Percentiles rank a stretch among this genome's conserved stretches.
These are phyloP conservation scores for Scolopax bukidnonensis DNA, from an alignment of 2,797 vertebrate genomes.

Conservation along the genomic window DNA sequence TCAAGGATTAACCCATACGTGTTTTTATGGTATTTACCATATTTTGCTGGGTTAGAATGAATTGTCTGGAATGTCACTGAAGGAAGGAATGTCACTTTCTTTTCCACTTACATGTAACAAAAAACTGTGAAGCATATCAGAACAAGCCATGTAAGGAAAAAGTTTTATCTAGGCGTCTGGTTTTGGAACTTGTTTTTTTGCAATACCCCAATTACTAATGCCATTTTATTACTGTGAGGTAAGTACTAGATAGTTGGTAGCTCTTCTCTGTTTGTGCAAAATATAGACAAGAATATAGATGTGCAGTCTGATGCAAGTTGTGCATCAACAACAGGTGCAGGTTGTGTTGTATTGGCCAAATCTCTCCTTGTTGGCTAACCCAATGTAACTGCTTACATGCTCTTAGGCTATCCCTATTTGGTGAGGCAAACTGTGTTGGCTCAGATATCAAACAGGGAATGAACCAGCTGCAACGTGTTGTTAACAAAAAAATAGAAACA, in stretches of 20 bases:
- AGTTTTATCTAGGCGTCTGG: background rate
- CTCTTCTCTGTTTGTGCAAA: background rate
- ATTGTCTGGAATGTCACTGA: background rate
- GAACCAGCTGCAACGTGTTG: background rate
- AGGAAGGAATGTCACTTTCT: background rate
- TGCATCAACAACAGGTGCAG: background rate
- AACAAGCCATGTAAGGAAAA: background rate
- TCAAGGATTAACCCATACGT: background rate
- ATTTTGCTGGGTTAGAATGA: background rate
- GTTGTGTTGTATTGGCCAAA: background rate
- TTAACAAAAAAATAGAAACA: background rate
- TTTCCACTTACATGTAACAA: background rate
- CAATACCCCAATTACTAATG: background rate
- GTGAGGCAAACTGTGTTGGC: background rate
- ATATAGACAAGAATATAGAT: background rate
- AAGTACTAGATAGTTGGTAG: background rate
- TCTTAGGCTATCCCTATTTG: background rate
- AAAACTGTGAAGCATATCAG: background rate
- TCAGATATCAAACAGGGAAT: background rate
- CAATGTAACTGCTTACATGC: background rate
- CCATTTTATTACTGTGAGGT: too few relatives aligned
- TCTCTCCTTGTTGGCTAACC: background rate
- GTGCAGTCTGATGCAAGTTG: background rate
- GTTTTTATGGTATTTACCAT: background rate
- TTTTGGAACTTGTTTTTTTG: background rate